Evolutionary conservation across 35 echinoderm and acorn worm species (phyloP).

Genomic region (Holothuria glaberrima): DNA sequence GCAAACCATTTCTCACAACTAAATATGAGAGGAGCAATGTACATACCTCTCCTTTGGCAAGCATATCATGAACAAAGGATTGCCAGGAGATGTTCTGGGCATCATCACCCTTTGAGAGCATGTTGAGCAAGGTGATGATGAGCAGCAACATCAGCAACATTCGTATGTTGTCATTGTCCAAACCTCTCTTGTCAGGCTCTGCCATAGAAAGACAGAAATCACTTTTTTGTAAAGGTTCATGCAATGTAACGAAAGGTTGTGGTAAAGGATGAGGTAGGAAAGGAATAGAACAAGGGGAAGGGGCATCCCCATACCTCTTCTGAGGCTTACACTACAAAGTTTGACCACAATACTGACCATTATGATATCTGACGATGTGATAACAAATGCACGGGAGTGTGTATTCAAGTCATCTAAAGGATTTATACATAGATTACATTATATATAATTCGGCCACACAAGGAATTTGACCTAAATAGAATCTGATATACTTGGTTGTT

Average conservation of each 20-base stretch:
- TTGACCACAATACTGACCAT: no score
- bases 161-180: slow-evolving; percentile 75
- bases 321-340: no score
- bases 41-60: slow-evolving; percentile 93
- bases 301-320: no score
- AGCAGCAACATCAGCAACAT: slow-evolving; percentile 73
- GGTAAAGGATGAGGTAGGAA: background rate
- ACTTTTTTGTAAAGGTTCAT: background rate
- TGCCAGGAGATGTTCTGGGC: slow-evolving; percentile 94
- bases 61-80: slow-evolving; percentile 90
- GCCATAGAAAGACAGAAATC: background rate
- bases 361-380: no score
- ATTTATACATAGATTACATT: no score
- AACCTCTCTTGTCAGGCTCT: slow-evolving; percentile 65
- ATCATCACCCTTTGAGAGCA: slow-evolving; percentile 74
- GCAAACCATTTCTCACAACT: no score
- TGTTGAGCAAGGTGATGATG: slow-evolving; percentile 72
- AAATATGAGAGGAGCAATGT: no score
- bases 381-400: no score
- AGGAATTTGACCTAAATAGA: no score
- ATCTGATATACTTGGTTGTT: no score
- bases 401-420: no score
- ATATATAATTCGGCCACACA: no score
- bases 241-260: background rate
- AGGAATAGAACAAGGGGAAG: background rate